phyloP scores from a whole-genome alignment of 1,140 invertebrate genomes.

The Lysiphlebus fabarum region DNA sequence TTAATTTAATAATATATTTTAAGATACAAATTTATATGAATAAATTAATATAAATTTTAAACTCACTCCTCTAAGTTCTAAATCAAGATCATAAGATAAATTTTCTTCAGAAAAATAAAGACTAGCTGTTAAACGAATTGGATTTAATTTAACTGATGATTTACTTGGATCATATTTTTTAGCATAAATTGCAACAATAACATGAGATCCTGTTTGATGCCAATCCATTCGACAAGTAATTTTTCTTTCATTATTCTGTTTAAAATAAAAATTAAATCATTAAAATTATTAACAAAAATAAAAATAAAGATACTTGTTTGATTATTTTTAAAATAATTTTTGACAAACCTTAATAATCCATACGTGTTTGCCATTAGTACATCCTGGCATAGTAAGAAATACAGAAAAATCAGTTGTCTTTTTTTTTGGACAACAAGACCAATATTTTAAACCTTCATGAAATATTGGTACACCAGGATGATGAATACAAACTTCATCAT shows the following conservation, averaged over 20 bases:
- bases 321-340: slow-evolving; percentile 10
- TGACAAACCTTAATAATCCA: slow-evolving; percentile 76
- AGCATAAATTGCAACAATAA: slow-evolving; percentile 84
- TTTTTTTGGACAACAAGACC: slow-evolving; percentile 88
- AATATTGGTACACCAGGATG: slow-evolving; percentile 93
- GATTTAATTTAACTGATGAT: slow-evolving; percentile 78
- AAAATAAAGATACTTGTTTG: slow-evolving; percentile 1
- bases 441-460: slow-evolving; percentile 97
- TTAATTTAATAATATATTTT: not conserved
- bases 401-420: slow-evolving; percentile 90
- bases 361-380: slow-evolving; percentile 76
- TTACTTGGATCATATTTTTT: slow-evolving; percentile 82
- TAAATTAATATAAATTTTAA: too few relatives aligned
- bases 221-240: slow-evolving; percentile 85
- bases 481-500: slow-evolving; percentile 69
- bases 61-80: slow-evolving; percentile 80
- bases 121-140: slow-evolving; percentile 73
- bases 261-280: slow-evolving; percentile 15
- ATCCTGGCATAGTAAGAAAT: slow-evolving; percentile 87
- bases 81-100: slow-evolving; percentile 72
- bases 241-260: slow-evolving; percentile 45
- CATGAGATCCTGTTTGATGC: slow-evolving; percentile 82
- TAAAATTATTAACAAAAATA: not conserved
- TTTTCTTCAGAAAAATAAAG: slow-evolving; percentile 80
- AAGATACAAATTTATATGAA: not conserved